Percentiles rank a stretch among this genome's conserved stretches.
These are phyloP conservation scores for Torymus aiolomorphi DNA, from an alignment of 2,888 invertebrate species.

Conservation along the genomic window DNA sequence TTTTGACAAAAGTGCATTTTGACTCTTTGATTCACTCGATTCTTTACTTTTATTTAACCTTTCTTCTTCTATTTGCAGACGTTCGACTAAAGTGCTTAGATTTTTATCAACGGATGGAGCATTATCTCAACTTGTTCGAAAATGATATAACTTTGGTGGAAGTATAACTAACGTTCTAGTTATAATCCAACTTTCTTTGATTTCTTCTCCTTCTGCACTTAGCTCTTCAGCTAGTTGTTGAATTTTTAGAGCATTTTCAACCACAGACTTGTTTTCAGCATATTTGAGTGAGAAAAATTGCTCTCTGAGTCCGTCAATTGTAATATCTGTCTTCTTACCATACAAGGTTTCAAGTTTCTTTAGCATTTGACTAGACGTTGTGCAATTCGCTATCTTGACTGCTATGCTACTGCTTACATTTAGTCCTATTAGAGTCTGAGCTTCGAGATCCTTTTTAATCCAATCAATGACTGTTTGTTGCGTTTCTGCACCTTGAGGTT, in stretches of 20 bases:
- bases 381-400: conserved; percentile 61
- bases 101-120: conserved; percentile 46
- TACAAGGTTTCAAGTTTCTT: conserved; percentile 47
- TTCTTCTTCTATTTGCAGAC: conserved; percentile 53
- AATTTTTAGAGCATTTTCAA: too few species aligned
- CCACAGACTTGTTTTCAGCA: too few species aligned
- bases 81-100: conserved; percentile 44
- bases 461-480: conserved; percentile 56
- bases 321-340: too few species aligned
- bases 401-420: conserved; percentile 61
- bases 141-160: conserved; percentile 61
- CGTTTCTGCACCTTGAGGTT: conserved; percentile 47
- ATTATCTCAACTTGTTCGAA: too few species aligned
- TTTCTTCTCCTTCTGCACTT: conserved; percentile 58
- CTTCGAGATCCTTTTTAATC: conserved; percentile 62
- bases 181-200: conserved; percentile 61
- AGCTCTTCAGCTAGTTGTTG: conserved; percentile 30
- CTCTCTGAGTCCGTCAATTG: too few species aligned
- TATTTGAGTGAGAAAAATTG: too few species aligned
- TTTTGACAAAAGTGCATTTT: conserved; percentile 53
- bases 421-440: conserved; percentile 62
- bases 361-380: conserved; percentile 59
- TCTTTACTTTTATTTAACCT: conserved; percentile 40
- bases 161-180: conserved; percentile 59
- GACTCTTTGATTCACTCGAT: conserved; percentile 20